These are phyloP conservation scores for Ochropacha duplaris DNA, from an alignment of 2,888 invertebrate genomes.

Conservation along the genomic window DNA sequence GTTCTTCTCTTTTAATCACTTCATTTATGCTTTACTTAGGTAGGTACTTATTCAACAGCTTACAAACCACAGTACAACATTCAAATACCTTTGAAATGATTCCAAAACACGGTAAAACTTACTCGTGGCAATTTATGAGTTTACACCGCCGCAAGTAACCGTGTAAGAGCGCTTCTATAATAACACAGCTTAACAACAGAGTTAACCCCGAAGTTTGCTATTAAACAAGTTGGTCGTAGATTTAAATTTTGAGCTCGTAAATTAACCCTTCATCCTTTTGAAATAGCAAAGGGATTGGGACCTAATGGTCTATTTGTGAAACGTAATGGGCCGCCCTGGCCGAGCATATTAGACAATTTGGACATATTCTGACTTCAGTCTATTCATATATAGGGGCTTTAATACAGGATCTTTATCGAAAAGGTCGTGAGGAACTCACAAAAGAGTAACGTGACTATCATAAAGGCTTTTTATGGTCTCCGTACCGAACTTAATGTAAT, in stretches of 20 bases:
- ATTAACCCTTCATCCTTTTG: slow-evolving; percentile 82
- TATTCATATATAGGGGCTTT: slow-evolving; percentile 60
- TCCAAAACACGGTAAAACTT: slow-evolving; percentile 30
- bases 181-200: slow-evolving; percentile 74
- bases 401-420: slow-evolving; percentile 43
- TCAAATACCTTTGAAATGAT: slow-evolving; percentile 31
- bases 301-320: slow-evolving; percentile 82
- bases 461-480: slow-evolving; percentile 20
- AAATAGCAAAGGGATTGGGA: slow-evolving; percentile 81
- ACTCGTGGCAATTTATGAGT: slow-evolving; percentile 33
- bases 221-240: slow-evolving; percentile 79
- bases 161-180: slow-evolving; percentile 57
- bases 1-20: too few species aligned
- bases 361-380: slow-evolving; percentile 72
- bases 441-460: slow-evolving; percentile 25
- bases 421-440: slow-evolving; percentile 27
- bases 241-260: slow-evolving; percentile 82
- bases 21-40: too few species aligned
- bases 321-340: slow-evolving; percentile 76
- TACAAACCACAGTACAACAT: slow-evolving; percentile 13
- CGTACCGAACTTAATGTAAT: background rate
- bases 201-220: slow-evolving; percentile 73
- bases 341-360: slow-evolving; percentile 76
- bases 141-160: slow-evolving; percentile 37
- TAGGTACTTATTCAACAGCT: too few species aligned